Evolutionary conservation across 2,797 vertebrate species (phyloP).

Genomic region (Enteromius treurensis): DNA sequence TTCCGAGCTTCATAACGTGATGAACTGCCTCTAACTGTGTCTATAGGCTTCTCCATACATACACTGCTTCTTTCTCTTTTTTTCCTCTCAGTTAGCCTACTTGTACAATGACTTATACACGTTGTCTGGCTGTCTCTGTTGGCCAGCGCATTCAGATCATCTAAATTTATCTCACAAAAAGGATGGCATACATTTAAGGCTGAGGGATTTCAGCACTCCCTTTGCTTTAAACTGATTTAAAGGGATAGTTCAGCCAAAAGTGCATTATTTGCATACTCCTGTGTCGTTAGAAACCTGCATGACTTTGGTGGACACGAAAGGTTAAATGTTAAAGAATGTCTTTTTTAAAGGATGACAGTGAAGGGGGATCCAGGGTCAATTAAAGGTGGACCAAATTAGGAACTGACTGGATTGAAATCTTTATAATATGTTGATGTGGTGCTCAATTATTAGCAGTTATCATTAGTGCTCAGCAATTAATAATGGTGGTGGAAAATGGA

Average conservation of each 20-base stretch:
- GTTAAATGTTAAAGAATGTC: not conserved
- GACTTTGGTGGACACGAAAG: not conserved
- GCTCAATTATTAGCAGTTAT: not conserved
- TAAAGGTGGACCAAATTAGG: not conserved
- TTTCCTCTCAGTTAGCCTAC: conserved; percentile 52
- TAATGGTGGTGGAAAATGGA: too few species aligned
- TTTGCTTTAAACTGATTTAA: conserved; percentile 20
- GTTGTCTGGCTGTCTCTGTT: conserved; percentile 53
- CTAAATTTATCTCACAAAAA: conserved; percentile 61
- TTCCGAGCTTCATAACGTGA: not conserved
- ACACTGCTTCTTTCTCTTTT: not conserved
- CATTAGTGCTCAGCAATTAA: not conserved
- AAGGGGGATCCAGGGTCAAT: not conserved
- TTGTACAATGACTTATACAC: conserved; percentile 56
- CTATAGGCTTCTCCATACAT: not conserved
- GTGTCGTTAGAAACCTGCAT: not conserved
- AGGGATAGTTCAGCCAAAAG: not conserved
- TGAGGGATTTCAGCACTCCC: conserved; percentile 49
- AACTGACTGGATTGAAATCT: not conserved
- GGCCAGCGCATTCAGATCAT: conserved; percentile 54
- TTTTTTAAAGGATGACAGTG: too few species aligned
- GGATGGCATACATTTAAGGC: conserved; percentile 50
- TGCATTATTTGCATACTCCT: not conserved
- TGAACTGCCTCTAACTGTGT: conserved; percentile 1
- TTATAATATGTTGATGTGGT: not conserved